Base-by-base conservation (phyloP, 2,797 vertebrate genomes). In the Periophthalmus magnuspinnatus region DNA sequence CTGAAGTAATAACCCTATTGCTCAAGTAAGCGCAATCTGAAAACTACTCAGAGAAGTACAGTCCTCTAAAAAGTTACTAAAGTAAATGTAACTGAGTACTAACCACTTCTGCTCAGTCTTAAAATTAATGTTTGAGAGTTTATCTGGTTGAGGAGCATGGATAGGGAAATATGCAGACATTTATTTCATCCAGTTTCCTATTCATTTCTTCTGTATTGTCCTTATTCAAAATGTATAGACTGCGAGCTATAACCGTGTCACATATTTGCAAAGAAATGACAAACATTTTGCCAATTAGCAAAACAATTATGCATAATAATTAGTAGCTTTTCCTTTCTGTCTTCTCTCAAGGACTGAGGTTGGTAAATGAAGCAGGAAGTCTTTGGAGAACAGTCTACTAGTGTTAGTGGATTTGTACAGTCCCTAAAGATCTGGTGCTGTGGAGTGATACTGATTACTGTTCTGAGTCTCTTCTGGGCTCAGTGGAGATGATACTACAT, bases 261-360 rank as follows among this genome's bases (percentile, higher is more conserved):
- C 68, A 56, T 75, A 81, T 82, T 74, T 77, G 45, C 5, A 81
- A 68, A 79, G 60, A 21, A 55, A 60, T 52, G 70, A 78, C 80
- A 72, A 69, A 56, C 28, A 59, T 81, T 74, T 79, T 78, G 75
- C 65, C 74, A 82, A 72, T 86, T 86, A 86, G 68, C 75, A 13
- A 68, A 67, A 70, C 28, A 33, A 79, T 84, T 68, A 84, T 63
- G 38, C 60, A 54, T 78, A 60, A 36, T 60, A 36, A 60, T 59
- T 4, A 24, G 55, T 21, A 55, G 22, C 32, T 47, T 61, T 59
- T 58, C 59, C 59, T 71, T 3, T 2, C 33, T 74, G 60, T 64
- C 61, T 60, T 74, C 45, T 83, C 61, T 65, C 63, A 63, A 65
- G 32, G 70, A 74, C 55, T 33, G 47, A 22, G 28, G 69, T 66